Base-by-base conservation (phyloP, 2,888 invertebrate genomes). In the Drosophila neotestacea region DNA sequence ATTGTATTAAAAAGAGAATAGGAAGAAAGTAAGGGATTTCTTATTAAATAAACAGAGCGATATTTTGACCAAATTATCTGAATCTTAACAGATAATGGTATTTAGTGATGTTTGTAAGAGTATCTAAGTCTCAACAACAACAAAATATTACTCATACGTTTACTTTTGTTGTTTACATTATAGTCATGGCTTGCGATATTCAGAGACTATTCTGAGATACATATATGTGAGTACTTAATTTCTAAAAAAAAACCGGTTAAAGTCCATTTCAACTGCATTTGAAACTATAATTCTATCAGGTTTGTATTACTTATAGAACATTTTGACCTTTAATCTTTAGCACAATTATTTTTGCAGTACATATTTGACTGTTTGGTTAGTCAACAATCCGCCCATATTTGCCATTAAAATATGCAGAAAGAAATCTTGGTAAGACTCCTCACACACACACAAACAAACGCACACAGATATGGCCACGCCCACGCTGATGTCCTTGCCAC, bases 391-490 rank as follows among this genome's bases (percentile, higher is more conserved):
- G 39, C 66, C 52, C 58, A 63, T 60, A 58, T 60, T 65, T 67
- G 56, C 67, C 73, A 76, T 73, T 79, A 73, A 76, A 73, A 76
- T 79, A 76, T 70, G 71, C 68, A 55, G 59, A 62, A 69, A 28
- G 70, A 71, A 74, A 72, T 65, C 61, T 66, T 71, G 69, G 39
- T 11, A 36, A 58, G 46, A 56, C 50, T 55, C 47, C 32, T 13
- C 60, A 48, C 36, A 30, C 47, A 41, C 34, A 16, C 41, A 60
- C 30, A 30, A 3, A 30, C 30, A 30, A 4, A 30, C 30, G 22
- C 27, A 32, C 38, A 30, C 11, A 58, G 27, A 6, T 28, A 32
- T n/a, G 9, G 16, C 42, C 71, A 50, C 58, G 34, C 56, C 65
- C 27, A 54, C 10, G 39, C 22, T 22, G 22, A 22, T 22, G 22